Base-by-base conservation (phyloP, 2,113 vertebrate species). In the Taurulus bubalis region DNA sequence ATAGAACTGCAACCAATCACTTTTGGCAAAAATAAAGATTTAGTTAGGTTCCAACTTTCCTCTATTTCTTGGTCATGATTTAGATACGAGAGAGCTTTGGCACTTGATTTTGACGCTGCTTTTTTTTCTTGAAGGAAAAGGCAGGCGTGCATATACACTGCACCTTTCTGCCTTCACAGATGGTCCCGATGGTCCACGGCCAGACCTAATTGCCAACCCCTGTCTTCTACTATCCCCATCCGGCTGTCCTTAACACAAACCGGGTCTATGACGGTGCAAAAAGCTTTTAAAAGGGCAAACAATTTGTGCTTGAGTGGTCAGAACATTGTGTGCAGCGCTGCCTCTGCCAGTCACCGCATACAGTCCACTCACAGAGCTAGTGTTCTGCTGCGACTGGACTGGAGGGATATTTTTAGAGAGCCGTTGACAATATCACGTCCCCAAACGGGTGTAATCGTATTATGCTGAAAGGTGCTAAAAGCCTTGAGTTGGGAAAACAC, bases 391-490 rank as follows among this genome's bases (percentile, higher is more conserved):
- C 26, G 64, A 78, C 67, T 70, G 49, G 75, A 85, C 80, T 36
- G 80, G 76, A 45, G 71, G 58, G 82, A 51, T 91, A 92, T 93
- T 92, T 93, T 92, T 93, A 93, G 90, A 87, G 88, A 76, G 83
- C 82, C 64, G 64, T 77, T 85, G 87, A 91, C 89, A 88, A 91
- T 92, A 86, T 90, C 86, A 16, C 67, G 2, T 93, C 80, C 89
- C 89, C 79, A 75, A 91, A 89, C 71, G 85, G 77, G 86, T 88
- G 82, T 89, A 93, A 94, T 93, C 88, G 79, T 85, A 93, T 94
- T 92, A 93, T 91, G 79, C 83, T 56, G 70, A 69, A 45, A 87
- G 89, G 90, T 87, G 86, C 90, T 92, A 94, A 93, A 92, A 93
- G 90, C 87, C 82, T 90, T 12, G 79, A 81, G 85, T 84, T 88